Evolutionary conservation across 2,113 vertebrate genomes (phyloP).

Genomic region (Onychostoma macrolepis): DNA sequence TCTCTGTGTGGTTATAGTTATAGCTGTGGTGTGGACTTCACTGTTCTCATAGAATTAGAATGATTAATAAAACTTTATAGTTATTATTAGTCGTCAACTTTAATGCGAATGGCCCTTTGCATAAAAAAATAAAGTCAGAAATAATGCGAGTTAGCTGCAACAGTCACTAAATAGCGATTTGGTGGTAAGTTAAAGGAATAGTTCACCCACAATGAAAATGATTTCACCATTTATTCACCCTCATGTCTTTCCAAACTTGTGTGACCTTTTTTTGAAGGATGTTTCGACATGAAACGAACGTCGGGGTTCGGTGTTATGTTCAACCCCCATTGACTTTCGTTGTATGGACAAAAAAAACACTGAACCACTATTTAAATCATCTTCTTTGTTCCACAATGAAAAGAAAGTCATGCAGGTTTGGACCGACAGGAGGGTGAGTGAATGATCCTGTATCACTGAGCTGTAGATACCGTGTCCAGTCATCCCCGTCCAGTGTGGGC

Average conservation of each 20-base stretch:
- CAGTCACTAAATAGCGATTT: background rate
- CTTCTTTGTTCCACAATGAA: background rate
- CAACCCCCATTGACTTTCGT: background rate
- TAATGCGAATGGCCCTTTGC: background rate
- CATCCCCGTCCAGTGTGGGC: background rate
- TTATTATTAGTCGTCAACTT: background rate
- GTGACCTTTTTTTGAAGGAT: background rate
- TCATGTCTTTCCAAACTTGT: background rate
- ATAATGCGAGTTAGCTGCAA: background rate
- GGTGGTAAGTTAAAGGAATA: background rate
- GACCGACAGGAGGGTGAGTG: background rate
- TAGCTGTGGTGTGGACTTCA: no score
- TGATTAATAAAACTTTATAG: background rate
- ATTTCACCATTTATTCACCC: background rate
- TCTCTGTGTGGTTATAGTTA: no score
- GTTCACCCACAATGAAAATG: background rate
- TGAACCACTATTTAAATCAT: background rate
- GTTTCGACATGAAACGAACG: background rate
- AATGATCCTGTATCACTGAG: background rate
- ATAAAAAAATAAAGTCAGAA: background rate
- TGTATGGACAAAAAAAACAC: background rate
- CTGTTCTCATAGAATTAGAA: no score
- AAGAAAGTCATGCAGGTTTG: background rate
- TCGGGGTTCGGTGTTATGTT: background rate
- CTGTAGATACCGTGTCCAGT: constrained; percentile 18